Evolutionary conservation across 2,797 vertebrate genomes (phyloP), one percentile per base, ranked within the genome.

Genomic region (Labeo calbasu): DNA sequence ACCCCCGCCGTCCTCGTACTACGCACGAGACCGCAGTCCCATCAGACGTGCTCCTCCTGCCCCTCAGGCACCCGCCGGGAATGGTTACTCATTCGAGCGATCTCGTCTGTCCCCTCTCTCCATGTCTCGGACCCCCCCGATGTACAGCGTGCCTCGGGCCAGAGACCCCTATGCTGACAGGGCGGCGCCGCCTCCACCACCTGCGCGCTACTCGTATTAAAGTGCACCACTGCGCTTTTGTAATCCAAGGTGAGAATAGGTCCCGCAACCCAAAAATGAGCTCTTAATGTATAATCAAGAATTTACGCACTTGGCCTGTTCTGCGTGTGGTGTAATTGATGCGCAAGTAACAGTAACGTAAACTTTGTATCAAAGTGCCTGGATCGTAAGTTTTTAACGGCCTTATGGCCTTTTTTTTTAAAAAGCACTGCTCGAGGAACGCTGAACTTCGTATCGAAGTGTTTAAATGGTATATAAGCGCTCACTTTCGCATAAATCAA

Each of bases 71-170:
- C 91, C 93, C 23, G 87, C 95, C 73, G 95, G 94, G 93, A 98
- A 98, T 81, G 96, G 96, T 93, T 98, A 97, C 92, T 93, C 95
- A 87, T 96, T 97, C n/a, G 97, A 98, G 90, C 96, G 96, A 82
- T 95, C 96, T 84, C 96, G 96, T 80, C 94, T 98, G 51, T 96
- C 96, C 82, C 96, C 97, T 23, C 90, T 95, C 89, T 91, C 96
- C 87, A 94, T 93, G 84, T 89, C 95, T 84, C 94, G 96, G 90
- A 87, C 92, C 82, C 95, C 96, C 82, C 95, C 96, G 21, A 93
- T 96, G 92, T 98, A 97, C 89, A 96, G 96, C 92, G 90, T 96
- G 94, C 95, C 97, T 91, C 96, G 97, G 82, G 91, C 93, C 91
- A 95, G 96, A 92, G 97, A 98, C 90, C 94, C 95, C 90, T 98